Base-by-base conservation (phyloP, 2,797 vertebrate genomes). In the Muscicapa comitata region DNA sequence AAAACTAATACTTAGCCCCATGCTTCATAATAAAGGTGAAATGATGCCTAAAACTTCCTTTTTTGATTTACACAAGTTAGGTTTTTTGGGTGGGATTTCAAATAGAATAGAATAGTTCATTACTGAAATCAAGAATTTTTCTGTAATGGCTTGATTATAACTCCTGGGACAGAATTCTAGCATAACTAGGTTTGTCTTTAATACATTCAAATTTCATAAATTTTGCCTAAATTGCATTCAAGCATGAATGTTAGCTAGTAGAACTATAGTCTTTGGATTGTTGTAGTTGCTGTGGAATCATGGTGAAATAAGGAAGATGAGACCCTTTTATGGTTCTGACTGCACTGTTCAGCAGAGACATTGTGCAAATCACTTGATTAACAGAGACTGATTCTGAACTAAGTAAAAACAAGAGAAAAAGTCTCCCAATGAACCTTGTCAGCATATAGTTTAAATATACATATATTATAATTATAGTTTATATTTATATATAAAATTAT, bases 181-280 rank as follows among this genome's bases (percentile, higher is more conserved):
- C 38, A 37, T 67, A 82, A 65, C 5, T 61, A 71, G 20, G 26
- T 86, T 96, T 97, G 93, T 87, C 26, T 43, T 87, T 94, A 93
- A 94, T 96, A 79, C 61, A 94, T 86, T 96, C 77, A 84, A 87
- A 95, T 63, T 43, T 96, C 67, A 59, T 93, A 62, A 90, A 26
- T 96, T 96, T 93, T 95, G 23, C 74, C 92, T 66, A 96, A 96
- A 86, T 15, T 21, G 81, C 90, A 96, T 90, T 96, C 51, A 95
- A 65, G 33, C 57, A 90, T 86, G 89, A 95, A 95, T 90, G 50
- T 88, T 95, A 95, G 76, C 73, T 94, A 51, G 70, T 33, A 61
- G 57, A 90, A 78, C 31, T 67, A 67, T 33, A 88, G 81, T 63
- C 29, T 96, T 94, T 87, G 76, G 62, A 62, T 88, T 96, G 77